A percentile compares a stretch with the other conserved stretches of the same genome.
phyloP scores from a whole-genome alignment of 2,888 invertebrate species.

The Brachyptera risi region DNA sequence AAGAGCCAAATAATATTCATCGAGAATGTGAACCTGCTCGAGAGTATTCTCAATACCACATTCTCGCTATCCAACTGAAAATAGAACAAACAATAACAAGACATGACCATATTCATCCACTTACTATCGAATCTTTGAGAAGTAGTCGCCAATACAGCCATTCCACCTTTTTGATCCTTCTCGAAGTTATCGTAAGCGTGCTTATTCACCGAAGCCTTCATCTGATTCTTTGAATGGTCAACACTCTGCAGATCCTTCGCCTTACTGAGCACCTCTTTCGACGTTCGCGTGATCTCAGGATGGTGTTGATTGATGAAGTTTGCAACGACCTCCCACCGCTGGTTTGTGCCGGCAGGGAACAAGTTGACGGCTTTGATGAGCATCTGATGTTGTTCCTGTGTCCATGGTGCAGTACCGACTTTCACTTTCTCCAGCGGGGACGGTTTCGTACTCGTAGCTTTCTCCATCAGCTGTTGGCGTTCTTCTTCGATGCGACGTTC shows the following conservation, averaged over 20 bases:
- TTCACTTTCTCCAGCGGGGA: conserved; percentile 20
- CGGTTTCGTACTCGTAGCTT: conserved; percentile 22
- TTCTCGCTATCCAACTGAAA: no score
- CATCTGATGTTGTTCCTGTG: conserved; percentile 76
- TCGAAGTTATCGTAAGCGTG: conserved; percentile 90
- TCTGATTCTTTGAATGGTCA: conserved; percentile 75
- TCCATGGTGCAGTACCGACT: conserved; percentile 65
- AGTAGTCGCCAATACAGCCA: conserved; percentile 67
- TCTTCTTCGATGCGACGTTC: conserved; percentile 76
- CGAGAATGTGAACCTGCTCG: no score
- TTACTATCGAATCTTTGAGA: conserved; percentile 58
- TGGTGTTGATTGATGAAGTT: conserved; percentile 91
- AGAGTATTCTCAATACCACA: no score
- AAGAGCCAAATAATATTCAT: no score
- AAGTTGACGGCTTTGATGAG: conserved; percentile 96
- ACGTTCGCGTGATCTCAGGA: conserved; percentile 58
- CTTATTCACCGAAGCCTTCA: conserved; percentile 86
- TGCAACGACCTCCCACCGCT: conserved; percentile 92
- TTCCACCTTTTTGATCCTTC: conserved; percentile 54
- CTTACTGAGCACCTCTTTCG: conserved; percentile 91
- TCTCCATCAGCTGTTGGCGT: conserved; percentile 51
- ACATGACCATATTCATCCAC: no score
- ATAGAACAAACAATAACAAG: no score
- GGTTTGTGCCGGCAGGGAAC: conserved; percentile 94
- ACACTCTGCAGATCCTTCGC: conserved; percentile 91